Base-by-base conservation (phyloP, 2,113 vertebrate species). In the Phocoena sinus region DNA sequence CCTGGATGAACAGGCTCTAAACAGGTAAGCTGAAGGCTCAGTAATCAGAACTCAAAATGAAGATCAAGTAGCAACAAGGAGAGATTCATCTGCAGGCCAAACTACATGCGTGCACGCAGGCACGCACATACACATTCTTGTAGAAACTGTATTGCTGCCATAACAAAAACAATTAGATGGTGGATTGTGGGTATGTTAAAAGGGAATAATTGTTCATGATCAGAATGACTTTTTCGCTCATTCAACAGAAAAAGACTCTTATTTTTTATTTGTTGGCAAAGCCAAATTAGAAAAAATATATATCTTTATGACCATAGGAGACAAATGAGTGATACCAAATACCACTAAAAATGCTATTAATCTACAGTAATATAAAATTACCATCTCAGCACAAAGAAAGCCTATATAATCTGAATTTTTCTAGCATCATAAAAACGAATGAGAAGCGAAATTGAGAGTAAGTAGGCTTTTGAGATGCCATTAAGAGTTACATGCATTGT, bases 401-500 rank as follows among this genome's bases (percentile, higher is more conserved):
- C 87, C 98, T 98, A 97, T 97, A 97, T 97, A 98, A 98, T 98
- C 82, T 97, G 98, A 98, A 97, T 98, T 98, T 97, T 98, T 97
- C 97, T 91, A 94, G 11, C 97, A 97, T 94, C 36, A 17, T 98
- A 98, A 94, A 98, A 98, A 98, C 96, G 92, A 98, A 97, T 97
- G 85, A 93, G 80, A 98, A 98, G 98, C 93, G 82, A 98, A 98
- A 98, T 98, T 96, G 96, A 97, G 96, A 96, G 95, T 97, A 97
- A 97, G 96, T 95, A 91, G 98, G 95, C 97, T 98, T 98, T 98
- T 96, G 85, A 98, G 97, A 92, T 80, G 94, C 97, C 65, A 84
- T 96, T 98, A 98, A 96, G 92, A 87, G 94, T 97, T 97, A 97
- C 81, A 95, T 94, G 97, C 94, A 84, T 86, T 96, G 96, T 96